Conservation (phyloP, 1,140 invertebrate species). For the Meteorus sp. region DNA sequence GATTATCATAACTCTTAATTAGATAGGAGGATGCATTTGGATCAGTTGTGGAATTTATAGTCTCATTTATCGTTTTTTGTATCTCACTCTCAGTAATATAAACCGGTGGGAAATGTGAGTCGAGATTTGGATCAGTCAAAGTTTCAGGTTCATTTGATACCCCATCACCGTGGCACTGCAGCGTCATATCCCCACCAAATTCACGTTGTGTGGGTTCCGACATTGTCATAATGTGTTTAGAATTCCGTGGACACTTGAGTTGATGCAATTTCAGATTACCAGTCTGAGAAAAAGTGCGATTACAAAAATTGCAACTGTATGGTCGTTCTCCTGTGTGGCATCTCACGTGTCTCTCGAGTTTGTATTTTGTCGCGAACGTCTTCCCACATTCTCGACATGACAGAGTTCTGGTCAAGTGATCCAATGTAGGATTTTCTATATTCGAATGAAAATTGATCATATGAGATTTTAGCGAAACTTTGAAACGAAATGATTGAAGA, state of each 20-base stretch:
- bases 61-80: conserved; percentile 50
- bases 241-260: conserved; percentile 43
- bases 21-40: conserved; percentile 40
- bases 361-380: conserved; percentile 56
- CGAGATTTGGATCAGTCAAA: conserved; percentile 3
- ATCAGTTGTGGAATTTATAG: conserved; percentile 43
- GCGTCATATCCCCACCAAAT: neutral
- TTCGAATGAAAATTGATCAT: conserved; percentile 51
- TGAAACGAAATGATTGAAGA: conserved; percentile 56
- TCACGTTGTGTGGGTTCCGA: neutral
- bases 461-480: conserved; percentile 55
- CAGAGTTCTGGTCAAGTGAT: conserved; percentile 32
- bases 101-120: conserved; percentile 37
- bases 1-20: conserved; percentile 47
- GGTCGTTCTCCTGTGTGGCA: conserved; percentile 62
- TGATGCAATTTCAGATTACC: conserved; percentile 65
- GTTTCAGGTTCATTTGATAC: neutral
- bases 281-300: conserved; percentile 63
- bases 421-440: conserved; percentile 28
- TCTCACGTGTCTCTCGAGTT: conserved; percentile 55
- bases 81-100: conserved; percentile 51
- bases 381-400: conserved; percentile 55
- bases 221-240: neutral
- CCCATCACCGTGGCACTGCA: neutral
- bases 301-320: conserved; percentile 60